Evolutionary conservation across 2,888 invertebrate genomes (phyloP), one percentile per base, ranked within the genome.

Genomic region (Leucoma salicis): DNA sequence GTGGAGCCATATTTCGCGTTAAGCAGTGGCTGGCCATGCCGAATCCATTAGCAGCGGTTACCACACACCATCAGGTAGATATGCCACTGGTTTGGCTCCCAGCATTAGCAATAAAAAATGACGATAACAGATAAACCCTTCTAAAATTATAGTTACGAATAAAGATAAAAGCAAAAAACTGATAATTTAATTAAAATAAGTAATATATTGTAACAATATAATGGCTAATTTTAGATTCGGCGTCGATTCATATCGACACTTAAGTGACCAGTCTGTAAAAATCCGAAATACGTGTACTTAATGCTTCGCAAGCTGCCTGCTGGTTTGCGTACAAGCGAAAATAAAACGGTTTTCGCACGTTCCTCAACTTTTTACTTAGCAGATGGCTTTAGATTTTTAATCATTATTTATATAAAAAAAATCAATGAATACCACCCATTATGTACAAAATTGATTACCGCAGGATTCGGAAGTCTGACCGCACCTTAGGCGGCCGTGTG

Each of bases 361-460:
- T 70, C 79, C 76, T 74, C 83, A 86, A 83, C 66, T 74, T 75
- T 77, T 67, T 68, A 68, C 75, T 77, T 77, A 80, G 85, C 86
- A 87, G 87, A 86, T 87, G 88, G 79, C 84, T n/a, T n/a, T n/a
- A n/a, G n/a, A 74, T 78, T 84, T 79, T 79, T 75, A 77, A 76
- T 86, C 82, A 81, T 87, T 29, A 10, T 10, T 25, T 87, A 86
- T 71, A 71, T 66, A 58, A 67, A 76, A 83, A 76, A 87, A 87
- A 82, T 78, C 81, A 81, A 86, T 86, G 85, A 86, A 80, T 79
- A 77, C 80, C 78, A 68, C 74, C 70, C 80, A 86, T 86, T 88
- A 85, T 86, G 80, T 82, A 84, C 72, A 83, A 87, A 88, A 88
- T 88, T 87, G 87, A 88, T 88, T 85, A 88, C 75, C 57, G 45